phyloP scores from a whole-genome alignment of 2,113 vertebrate species.

The Prolemur simus region DNA sequence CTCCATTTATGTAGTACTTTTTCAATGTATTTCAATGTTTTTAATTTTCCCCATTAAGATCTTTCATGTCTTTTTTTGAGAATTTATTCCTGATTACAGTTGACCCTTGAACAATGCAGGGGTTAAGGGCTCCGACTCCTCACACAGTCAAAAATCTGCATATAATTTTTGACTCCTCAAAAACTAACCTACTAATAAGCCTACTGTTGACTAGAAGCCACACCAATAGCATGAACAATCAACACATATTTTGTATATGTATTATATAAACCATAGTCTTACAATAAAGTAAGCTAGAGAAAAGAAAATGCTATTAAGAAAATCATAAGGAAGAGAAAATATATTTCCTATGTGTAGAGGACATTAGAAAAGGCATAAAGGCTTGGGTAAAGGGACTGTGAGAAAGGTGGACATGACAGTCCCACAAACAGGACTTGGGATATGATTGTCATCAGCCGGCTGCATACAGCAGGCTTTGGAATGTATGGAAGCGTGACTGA shows the following conservation, averaged over 20 bases:
- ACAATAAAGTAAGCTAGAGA: background rate
- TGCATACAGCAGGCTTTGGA: too few relatives aligned
- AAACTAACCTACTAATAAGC: background rate
- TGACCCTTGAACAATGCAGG: background rate
- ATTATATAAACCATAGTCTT: background rate
- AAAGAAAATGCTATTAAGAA: background rate
- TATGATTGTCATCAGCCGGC: too few relatives aligned
- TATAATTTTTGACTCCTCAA: background rate
- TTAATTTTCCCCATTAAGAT: background rate
- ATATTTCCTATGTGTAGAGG: too few relatives aligned
- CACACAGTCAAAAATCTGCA: background rate
- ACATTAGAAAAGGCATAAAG: too few relatives aligned
- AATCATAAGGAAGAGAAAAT: too few relatives aligned
- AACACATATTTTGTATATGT: background rate
- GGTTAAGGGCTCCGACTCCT: background rate
- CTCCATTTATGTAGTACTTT: background rate
- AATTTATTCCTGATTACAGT: background rate
- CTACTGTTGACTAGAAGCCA: background rate
- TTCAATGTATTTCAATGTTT: background rate
- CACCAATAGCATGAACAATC: background rate
- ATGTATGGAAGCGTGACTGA: too few relatives aligned
- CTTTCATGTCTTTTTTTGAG: background rate
- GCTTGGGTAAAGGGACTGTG: too few relatives aligned
- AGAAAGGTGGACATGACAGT: too few relatives aligned
- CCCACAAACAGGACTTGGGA: too few relatives aligned